phyloP scores from a whole-genome alignment of 2,113 vertebrate genomes.

The Ardeotis arabs region DNA sequence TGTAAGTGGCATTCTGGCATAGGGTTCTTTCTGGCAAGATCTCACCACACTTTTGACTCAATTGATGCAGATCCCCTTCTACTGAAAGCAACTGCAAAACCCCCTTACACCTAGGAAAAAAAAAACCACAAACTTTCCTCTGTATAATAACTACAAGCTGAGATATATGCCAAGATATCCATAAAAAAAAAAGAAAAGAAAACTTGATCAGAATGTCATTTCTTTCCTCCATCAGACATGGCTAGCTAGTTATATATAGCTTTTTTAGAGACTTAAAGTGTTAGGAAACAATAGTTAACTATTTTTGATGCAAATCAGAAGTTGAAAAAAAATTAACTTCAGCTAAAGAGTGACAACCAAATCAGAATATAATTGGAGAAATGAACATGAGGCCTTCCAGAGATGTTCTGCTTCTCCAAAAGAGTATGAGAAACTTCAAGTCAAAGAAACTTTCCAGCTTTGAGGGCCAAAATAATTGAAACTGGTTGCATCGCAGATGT shows the following conservation, averaged over 20 bases:
- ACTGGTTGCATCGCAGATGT: background rate
- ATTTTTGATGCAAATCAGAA: background rate
- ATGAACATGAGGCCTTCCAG: background rate
- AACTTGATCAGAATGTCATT: background rate
- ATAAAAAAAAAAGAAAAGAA: background rate
- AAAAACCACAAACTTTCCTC: background rate
- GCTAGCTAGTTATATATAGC: background rate
- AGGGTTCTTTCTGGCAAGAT: background rate
- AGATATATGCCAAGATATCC: background rate
- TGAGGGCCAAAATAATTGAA: background rate
- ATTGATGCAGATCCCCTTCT: background rate
- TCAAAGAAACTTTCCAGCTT: background rate
- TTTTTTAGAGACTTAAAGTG: background rate
- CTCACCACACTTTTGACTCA: background rate
- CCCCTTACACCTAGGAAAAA: background rate
- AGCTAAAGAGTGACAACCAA: background rate
- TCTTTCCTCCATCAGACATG: background rate
- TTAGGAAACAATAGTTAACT: background rate
- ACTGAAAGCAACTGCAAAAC: background rate
- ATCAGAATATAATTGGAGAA: background rate
- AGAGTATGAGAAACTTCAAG: background rate
- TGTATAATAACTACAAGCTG: background rate
- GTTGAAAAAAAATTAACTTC: background rate
- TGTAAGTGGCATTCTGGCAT: background rate
- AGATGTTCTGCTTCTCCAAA: background rate